These are phyloP conservation scores for Actenoides hombroni DNA, from an alignment of 2,113 vertebrate species.

Conservation along the genomic window DNA sequence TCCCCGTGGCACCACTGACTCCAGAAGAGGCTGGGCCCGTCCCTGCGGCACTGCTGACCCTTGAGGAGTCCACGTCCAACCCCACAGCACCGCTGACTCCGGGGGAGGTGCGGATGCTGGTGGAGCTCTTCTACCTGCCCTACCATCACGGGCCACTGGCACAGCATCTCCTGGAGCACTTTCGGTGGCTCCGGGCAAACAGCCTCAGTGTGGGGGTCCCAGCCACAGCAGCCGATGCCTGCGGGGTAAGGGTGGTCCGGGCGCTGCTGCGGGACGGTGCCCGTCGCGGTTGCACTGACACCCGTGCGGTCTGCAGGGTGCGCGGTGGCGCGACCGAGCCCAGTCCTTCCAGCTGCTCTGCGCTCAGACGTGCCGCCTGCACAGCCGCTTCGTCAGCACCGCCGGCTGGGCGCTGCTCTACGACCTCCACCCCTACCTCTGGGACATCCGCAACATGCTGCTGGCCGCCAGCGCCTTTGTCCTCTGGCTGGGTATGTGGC, in stretches of 20 bases:
- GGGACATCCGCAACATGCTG: conserved; percentile 84
- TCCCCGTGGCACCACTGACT: rapidly evolving
- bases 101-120: conserved; percentile 79
- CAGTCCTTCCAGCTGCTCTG: conserved; percentile 76
- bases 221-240: rapidly evolving
- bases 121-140: conserved; percentile 85
- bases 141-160: conserved; percentile 76
- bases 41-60: rapidly evolving
- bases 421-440: conserved; percentile 87
- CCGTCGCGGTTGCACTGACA: rapidly evolving
- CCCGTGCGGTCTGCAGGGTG: background rate
- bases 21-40: background rate
- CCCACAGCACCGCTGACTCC: conserved; percentile 49
- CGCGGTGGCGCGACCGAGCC: conserved; percentile 74
- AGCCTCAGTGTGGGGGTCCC: background rate
- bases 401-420: conserved; percentile 80
- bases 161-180: conserved; percentile 77
- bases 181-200: conserved; percentile 81
- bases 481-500: conserved; percentile 79
- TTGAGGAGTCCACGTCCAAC: background rate
- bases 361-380: conserved; percentile 74
- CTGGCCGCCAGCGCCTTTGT: conserved; percentile 82
- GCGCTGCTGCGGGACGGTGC: rapidly evolving
- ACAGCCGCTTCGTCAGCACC: conserved; percentile 77
- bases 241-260: background rate